Conservation (phyloP, 2,888 invertebrate genomes). For the Drosophila borborema region DNA sequence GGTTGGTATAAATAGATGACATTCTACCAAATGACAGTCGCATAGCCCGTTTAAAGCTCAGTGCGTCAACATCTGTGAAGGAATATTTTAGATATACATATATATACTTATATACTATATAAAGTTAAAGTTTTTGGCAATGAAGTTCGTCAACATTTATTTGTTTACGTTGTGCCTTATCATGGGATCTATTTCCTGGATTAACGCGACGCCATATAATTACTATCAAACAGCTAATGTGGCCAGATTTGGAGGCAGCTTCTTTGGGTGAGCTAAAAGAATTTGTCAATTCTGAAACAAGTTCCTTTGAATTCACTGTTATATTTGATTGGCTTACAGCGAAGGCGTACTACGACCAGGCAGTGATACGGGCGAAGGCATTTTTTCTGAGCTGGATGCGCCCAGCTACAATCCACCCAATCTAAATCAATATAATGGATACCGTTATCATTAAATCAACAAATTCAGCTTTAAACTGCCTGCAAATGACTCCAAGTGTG, state of each 20-base stretch:
- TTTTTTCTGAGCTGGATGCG: constrained; percentile 30
- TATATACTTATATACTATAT: not conserved
- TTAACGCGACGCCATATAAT: constrained; percentile 21
- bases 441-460: constrained; percentile 6
- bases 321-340: constrained; percentile 10
- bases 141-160: constrained; percentile 14
- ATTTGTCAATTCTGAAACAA: not conserved
- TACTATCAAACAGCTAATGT: constrained; percentile 12
- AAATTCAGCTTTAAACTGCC: not conserved
- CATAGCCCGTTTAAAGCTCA: constrained; percentile 24
- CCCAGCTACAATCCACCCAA: constrained; percentile 23
- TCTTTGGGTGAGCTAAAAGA: constrained; percentile 34
- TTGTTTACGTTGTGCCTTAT: constrained; percentile 15
- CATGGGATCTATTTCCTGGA: constrained; percentile 2
- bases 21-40: constrained; percentile 9
- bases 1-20: constrained; percentile 49
- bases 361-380: constrained; percentile 33
- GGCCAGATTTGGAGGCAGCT: constrained; percentile 14
- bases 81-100: not conserved
- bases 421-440: not conserved
- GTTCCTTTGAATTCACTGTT: not conserved
- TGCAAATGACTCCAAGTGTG: not conserved
- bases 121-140: not conserved
- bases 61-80: constrained; percentile 24
- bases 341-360: constrained; percentile 41